These are phyloP conservation scores for Sardina pilchardus DNA, from an alignment of 2,113 vertebrate species.

Conservation along the genomic window DNA sequence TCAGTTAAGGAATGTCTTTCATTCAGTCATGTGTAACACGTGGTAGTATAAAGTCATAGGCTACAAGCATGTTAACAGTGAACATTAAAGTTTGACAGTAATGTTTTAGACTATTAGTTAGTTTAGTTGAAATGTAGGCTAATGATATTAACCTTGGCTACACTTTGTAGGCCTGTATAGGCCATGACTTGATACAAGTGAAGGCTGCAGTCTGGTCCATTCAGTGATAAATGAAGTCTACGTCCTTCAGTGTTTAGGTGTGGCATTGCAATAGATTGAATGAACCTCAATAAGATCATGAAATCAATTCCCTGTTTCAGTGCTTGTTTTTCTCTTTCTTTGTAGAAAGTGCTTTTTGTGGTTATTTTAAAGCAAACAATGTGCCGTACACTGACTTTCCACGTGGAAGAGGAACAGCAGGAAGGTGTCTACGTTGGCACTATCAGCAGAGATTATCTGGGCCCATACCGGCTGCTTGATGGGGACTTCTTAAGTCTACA, in stretches of 20 bases:
- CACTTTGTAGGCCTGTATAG: too few relatives aligned
- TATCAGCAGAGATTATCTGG: conserved; percentile 55
- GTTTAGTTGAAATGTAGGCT: background rate
- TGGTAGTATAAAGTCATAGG: background rate
- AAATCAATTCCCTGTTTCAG: background rate
- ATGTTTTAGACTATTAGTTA: background rate
- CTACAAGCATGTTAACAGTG: background rate
- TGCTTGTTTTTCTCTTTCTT: conserved; percentile 35
- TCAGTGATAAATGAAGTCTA: background rate
- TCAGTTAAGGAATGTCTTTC: conserved; percentile 35
- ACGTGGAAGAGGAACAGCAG: conserved; percentile 64
- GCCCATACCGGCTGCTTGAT: conserved; percentile 67
- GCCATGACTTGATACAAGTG: too few relatives aligned
- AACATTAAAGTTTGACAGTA: background rate
- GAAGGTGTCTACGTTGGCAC: conserved; percentile 63
- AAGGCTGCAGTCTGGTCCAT: too few relatives aligned
- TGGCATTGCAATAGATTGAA: background rate
- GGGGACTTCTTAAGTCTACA: conserved; percentile 64
- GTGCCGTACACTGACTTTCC: conserved; percentile 54
- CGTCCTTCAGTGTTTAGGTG: background rate
- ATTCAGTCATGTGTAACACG: background rate
- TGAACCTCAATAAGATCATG: background rate
- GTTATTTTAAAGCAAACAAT: conserved; percentile 57
- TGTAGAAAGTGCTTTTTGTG: conserved; percentile 64
- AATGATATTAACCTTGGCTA: background rate